Percentiles rank a stretch among this genome's conserved stretches.
phyloP scores from a whole-genome alignment of 2,113 vertebrate genomes.

The Calcarius ornatus region DNA sequence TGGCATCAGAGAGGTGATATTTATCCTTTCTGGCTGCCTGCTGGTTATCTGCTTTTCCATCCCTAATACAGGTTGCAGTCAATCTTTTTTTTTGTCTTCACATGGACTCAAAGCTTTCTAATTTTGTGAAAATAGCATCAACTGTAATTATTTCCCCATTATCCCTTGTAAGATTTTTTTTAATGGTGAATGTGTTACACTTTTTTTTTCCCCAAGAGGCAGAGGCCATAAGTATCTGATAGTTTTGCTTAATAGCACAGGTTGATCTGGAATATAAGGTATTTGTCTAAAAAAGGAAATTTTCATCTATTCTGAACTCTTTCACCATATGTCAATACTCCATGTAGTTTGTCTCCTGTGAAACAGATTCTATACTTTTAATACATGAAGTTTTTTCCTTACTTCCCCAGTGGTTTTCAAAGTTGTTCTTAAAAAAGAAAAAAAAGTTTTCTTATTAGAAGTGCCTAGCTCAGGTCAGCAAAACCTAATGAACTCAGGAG shows the following conservation, averaged over 20 bases:
- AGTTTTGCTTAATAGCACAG: background rate
- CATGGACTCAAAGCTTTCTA: background rate
- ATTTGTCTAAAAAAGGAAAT: background rate
- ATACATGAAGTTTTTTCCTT: background rate
- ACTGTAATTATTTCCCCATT: background rate
- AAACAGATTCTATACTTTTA: background rate
- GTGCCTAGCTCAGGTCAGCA: background rate
- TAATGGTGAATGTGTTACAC: background rate
- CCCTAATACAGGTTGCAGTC: background rate
- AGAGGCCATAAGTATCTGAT: background rate
- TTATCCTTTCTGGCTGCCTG: background rate
- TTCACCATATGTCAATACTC: background rate
- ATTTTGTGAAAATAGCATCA: background rate
- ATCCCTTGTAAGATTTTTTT: background rate
- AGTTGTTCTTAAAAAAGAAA: background rate
- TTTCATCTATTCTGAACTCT: background rate
- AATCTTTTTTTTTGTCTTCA: background rate
- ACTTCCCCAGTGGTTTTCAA: background rate
- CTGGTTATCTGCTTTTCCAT: background rate
- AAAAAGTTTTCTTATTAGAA: background rate
- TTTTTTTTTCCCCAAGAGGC: background rate
- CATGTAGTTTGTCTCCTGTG: background rate
- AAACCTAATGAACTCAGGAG: background rate
- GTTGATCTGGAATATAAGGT: background rate
- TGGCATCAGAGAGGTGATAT: background rate